phyloP scores from a whole-genome alignment of 2,888 invertebrate species.

The Xylocampa areola region DNA sequence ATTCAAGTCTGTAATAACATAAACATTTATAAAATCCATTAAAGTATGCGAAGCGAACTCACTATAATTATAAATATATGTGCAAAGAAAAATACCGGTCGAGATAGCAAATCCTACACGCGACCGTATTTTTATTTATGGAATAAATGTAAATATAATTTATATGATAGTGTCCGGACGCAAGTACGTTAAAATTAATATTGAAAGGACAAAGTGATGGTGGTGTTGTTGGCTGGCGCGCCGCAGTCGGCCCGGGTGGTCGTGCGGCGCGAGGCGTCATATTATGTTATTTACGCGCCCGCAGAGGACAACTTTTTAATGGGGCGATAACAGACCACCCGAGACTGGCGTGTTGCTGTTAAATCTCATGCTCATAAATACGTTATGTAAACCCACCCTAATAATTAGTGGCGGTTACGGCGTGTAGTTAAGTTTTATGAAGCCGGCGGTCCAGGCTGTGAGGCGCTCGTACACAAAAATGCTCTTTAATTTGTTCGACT shows the following conservation, averaged over 20 bases:
- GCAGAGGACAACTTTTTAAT: slow-evolving; percentile 89
- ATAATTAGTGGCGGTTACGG: slow-evolving; percentile 89
- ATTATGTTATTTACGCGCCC: slow-evolving; percentile 86
- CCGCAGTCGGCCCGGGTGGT: slow-evolving; percentile 16
- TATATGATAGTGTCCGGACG: slow-evolving; percentile 7
- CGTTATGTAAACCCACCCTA: slow-evolving; percentile 89
- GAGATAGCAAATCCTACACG: no score
- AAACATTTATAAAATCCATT: no score
- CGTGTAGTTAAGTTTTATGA: slow-evolving; percentile 88
- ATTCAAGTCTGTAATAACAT: no score
- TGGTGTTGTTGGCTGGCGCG: slow-evolving; percentile 23
- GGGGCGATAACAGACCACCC: slow-evolving; percentile 88
- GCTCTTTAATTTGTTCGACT: slow-evolving; percentile 86
- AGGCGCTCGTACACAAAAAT: slow-evolving; percentile 82
- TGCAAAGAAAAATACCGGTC: no score
- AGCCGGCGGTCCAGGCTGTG: slow-evolving; percentile 76
- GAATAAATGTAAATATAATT: not conserved
- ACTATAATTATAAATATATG: no score
- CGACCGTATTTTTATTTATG: no score
- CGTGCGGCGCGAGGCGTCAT: slow-evolving; percentile 71
- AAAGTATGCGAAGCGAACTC: no score
- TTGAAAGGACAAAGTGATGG: slow-evolving; percentile 26
- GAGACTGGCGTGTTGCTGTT: slow-evolving; percentile 83
- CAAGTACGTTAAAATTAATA: slow-evolving; percentile 18
- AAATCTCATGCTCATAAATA: slow-evolving; percentile 89